These are phyloP conservation scores for Brevipalpus yothersi DNA, from an alignment of 1,140 invertebrate genomes.

Conservation along the genomic window DNA sequence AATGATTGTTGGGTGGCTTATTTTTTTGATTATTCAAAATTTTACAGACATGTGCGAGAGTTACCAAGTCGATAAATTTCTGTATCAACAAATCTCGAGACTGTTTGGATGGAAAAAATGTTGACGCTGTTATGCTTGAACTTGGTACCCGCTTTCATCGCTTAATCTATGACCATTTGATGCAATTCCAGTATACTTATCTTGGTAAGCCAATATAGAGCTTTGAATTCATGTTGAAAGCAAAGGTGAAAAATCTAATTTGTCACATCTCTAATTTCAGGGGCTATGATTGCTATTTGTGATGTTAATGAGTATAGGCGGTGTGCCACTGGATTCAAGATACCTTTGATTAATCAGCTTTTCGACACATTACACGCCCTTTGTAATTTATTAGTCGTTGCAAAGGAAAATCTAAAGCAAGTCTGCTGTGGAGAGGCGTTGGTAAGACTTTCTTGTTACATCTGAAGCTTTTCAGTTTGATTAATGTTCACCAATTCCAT, in stretches of 20 bases:
- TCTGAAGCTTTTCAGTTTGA: not conserved
- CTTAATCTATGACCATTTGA: conserved; percentile 81
- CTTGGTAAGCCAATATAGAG: conserved; percentile 32
- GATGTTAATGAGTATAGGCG: conserved; percentile 85
- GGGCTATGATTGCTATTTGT: conserved; percentile 89
- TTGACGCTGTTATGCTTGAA: conserved; percentile 58
- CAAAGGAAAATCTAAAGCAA: conserved; percentile 84
- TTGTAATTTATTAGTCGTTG: conserved; percentile 81
- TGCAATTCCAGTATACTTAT: conserved; percentile 83
- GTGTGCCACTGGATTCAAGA: conserved; percentile 43
- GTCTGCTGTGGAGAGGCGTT: conserved; percentile 78
- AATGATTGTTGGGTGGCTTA: not conserved
- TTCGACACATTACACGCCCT: conserved; percentile 87
- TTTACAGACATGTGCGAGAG: conserved; percentile 52
- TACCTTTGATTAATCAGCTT: conserved; percentile 48
- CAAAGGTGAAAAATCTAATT: not conserved
- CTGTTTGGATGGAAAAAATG: conserved; percentile 77
- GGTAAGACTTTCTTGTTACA: conserved; percentile 28
- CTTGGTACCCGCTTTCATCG: conserved; percentile 70
- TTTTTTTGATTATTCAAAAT: conserved; percentile 4
- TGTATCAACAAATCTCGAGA: conserved; percentile 52
- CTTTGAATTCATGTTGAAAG: not conserved
- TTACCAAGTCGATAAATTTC: conserved; percentile 54
- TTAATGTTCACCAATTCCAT: not conserved
- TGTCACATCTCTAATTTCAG: conserved; percentile 19